A percentile compares a stretch with the other conserved stretches of the same genome.
phyloP scores from a whole-genome alignment of 2,113 vertebrate species.

The Actinemys pallida region DNA sequence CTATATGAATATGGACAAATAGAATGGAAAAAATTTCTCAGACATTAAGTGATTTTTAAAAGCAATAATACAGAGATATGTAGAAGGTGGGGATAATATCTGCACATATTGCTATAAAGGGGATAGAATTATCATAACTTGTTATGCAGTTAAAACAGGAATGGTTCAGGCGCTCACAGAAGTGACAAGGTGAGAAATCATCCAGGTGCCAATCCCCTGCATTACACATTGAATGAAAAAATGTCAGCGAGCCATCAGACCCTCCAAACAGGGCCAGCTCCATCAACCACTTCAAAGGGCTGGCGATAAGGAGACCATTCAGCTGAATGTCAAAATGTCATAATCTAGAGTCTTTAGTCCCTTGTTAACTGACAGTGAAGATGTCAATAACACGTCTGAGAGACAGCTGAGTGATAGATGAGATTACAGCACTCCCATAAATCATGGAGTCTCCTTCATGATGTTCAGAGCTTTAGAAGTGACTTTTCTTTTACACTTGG shows the following conservation, averaged over 20 bases:
- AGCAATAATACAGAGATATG: background rate
- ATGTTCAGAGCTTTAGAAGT: background rate
- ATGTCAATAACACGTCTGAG: slow-evolving; percentile 22
- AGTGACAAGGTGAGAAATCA: background rate
- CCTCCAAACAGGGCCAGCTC: background rate
- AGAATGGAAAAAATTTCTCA: background rate
- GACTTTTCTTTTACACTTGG: background rate
- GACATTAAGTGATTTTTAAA: background rate
- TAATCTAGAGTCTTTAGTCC: slow-evolving; percentile 5
- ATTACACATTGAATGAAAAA: background rate
- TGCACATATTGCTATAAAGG: background rate
- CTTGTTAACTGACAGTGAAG: background rate
- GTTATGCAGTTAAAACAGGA: background rate
- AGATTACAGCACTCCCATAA: slow-evolving; percentile 19
- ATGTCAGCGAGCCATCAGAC: background rate
- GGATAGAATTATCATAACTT: background rate
- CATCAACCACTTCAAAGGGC: background rate
- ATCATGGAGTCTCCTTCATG: background rate
- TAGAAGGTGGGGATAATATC: background rate
- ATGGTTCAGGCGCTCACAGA: background rate
- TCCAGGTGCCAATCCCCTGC: background rate
- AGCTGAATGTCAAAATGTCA: slow-evolving; percentile 15
- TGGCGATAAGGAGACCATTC: slow-evolving; percentile 11
- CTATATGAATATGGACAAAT: background rate
- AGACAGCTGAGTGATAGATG: slow-evolving; percentile 18